These are phyloP conservation scores for Sialia sialis DNA, from an alignment of 2,113 vertebrate species.

Conservation along the genomic window DNA sequence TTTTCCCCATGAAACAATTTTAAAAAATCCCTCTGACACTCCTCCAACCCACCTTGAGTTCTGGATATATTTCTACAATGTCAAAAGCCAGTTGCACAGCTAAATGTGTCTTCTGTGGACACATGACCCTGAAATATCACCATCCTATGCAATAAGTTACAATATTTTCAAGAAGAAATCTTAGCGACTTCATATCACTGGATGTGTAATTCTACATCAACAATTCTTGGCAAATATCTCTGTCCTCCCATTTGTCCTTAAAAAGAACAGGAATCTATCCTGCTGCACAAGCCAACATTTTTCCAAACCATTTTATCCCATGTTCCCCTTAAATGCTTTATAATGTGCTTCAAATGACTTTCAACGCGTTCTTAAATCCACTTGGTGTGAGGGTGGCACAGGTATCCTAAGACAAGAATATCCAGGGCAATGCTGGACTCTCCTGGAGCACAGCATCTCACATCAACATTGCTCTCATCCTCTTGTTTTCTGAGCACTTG, in stretches of 20 bases:
- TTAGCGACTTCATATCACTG: background rate
- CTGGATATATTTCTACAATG: background rate
- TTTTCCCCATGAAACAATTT: background rate
- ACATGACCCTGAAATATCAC: background rate
- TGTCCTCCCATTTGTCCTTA: background rate
- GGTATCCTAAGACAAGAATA: background rate
- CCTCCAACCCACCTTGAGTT: background rate
- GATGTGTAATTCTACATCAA: background rate
- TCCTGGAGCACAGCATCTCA: accelerated
- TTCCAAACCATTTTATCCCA: background rate
- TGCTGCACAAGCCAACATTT: background rate
- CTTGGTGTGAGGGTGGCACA: background rate
- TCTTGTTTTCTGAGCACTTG: background rate
- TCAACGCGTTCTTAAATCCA: background rate
- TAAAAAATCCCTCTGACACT: background rate
- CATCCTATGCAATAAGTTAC: background rate
- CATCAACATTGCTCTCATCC: background rate
- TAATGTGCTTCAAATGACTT: background rate
- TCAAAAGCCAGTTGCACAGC: background rate
- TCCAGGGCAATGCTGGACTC: background rate
- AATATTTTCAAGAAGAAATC: background rate
- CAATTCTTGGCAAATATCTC: background rate
- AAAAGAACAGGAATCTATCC: background rate
- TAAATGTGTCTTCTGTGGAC: background rate
- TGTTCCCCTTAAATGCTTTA: background rate